phyloP scores from a whole-genome alignment of 2,797 vertebrate genomes.

The Tolypeutes matacus region DNA sequence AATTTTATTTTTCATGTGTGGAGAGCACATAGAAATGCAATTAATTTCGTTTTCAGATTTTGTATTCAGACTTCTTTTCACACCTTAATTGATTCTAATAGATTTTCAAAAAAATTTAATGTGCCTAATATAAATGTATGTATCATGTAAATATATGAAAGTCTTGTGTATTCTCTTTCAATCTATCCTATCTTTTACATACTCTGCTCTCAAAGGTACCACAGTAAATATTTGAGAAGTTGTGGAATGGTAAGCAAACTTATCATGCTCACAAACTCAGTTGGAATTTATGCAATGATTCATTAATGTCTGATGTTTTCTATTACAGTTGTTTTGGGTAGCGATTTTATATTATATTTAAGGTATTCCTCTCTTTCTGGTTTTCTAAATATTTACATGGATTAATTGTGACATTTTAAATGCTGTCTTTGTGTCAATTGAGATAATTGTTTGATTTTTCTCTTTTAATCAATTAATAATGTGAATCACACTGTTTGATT shows the following conservation, averaged over 20 bases:
- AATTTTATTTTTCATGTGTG: neutral
- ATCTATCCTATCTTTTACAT: neutral
- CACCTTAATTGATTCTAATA: too few species aligned
- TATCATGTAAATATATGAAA: neutral
- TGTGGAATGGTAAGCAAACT: neutral
- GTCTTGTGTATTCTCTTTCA: neutral
- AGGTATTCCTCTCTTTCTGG: neutral
- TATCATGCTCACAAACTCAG: neutral
- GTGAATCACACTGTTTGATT: neutral
- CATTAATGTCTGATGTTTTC: neutral
- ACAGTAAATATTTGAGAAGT: neutral
- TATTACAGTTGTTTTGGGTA: neutral
- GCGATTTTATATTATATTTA: neutral
- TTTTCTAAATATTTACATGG: neutral
- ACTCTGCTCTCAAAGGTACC: neutral
- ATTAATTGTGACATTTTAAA: neutral
- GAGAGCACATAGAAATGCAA: neutral
- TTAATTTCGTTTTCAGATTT: neutral
- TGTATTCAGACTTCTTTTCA: neutral
- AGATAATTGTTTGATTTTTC: neutral
- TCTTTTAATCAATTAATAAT: neutral
- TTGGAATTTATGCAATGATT: neutral
- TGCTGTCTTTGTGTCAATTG: neutral
- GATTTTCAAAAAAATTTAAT: too few species aligned
- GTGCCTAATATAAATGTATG: too few species aligned